Base-by-base conservation (phyloP, 2,113 vertebrate species). In the Mus pahari region DNA sequence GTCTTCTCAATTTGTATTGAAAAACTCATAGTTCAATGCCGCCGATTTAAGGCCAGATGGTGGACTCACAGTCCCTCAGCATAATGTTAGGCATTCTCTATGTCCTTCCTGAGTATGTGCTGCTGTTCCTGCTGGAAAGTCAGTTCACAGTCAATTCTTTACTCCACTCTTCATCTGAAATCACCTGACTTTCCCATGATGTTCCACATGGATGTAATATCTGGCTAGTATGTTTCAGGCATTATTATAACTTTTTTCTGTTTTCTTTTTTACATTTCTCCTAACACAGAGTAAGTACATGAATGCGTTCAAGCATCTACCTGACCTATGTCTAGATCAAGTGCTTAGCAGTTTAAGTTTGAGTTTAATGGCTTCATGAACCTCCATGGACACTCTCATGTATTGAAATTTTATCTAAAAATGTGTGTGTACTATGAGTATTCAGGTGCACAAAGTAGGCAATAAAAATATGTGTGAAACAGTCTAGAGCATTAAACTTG, bases 401-500 rank as follows among this genome's bases (percentile, higher is more conserved):
- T 73, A 53, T 20, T 77, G 50, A 95, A 75, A 13, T 50, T 93
- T n/a, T 45, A 36, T 36, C 83, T 45, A 22, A 96, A 92, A 66
- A 84, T 96, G 20, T 97, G 20, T 94, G 86, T 83, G 70, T 86
- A 45, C 20, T 82, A 8, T 92, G 53, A 87, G 33, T 31, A 64
- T 64, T 92, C 19, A 58, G 9, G 24, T 33, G 22, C 58, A 62
- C 5, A 31, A 88, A 81, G 8, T 78, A 31, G 91, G 60, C 17
- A 39, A 50, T 33, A 39, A 94, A 90, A 89, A 55, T 55, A 5
- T 78, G 36, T 89, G 81, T 94, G 82, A 96, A 84, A 28, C 16
- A 89, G 64, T 95, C 17, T 58, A 58, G 58, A 58, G 58, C 17
- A 62, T 96, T 97, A 86, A 90, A 95, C 95, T 96, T 14, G 20